A percentile compares a stretch with the other conserved stretches of the same genome.
Evolutionary conservation across 2,888 invertebrate genomes (phyloP).

Genomic region (Trichopoda pennipes): DNA sequence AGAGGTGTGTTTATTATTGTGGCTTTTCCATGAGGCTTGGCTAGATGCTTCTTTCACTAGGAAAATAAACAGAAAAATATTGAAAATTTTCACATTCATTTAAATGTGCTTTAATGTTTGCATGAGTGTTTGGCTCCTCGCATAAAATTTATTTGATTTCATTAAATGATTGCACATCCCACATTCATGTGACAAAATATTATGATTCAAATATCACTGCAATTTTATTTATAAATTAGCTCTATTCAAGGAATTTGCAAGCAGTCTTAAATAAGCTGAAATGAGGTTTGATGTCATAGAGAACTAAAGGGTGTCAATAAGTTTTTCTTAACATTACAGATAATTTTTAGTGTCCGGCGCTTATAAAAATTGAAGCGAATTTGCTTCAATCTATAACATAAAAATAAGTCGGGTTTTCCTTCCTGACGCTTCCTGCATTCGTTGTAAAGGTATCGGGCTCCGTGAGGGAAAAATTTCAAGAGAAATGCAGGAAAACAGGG

Average conservation of each 20-base stretch:
- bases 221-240: constrained; percentile 36
- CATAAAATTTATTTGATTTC: constrained; percentile 52
- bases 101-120: constrained; percentile 20
- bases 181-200: constrained; percentile 44
- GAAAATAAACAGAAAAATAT: constrained; percentile 10
- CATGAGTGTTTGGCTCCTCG: neutral
- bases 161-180: constrained; percentile 53
- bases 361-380: too few species aligned
- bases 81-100: constrained; percentile 47
- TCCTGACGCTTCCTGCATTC: too few species aligned
- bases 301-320: too few species aligned
- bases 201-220: constrained; percentile 6
- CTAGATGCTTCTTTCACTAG: constrained; percentile 32
- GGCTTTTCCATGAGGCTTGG: constrained; percentile 49
- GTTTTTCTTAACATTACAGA: too few species aligned
- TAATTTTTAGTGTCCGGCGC: too few species aligned
- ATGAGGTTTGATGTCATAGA: too few species aligned
- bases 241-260: constrained; percentile 16
- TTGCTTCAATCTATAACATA: too few species aligned
- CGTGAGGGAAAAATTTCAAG: too few species aligned
- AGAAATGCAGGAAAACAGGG: too few species aligned
- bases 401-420: too few species aligned
- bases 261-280: neutral
- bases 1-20: constrained; percentile 34
- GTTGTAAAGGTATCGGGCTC: too few species aligned